A percentile compares a stretch with the other conserved stretches of the same genome.
Conservation (phyloP, 2,113 vertebrate genomes). For the Microtus ochrogaster region DNA sequence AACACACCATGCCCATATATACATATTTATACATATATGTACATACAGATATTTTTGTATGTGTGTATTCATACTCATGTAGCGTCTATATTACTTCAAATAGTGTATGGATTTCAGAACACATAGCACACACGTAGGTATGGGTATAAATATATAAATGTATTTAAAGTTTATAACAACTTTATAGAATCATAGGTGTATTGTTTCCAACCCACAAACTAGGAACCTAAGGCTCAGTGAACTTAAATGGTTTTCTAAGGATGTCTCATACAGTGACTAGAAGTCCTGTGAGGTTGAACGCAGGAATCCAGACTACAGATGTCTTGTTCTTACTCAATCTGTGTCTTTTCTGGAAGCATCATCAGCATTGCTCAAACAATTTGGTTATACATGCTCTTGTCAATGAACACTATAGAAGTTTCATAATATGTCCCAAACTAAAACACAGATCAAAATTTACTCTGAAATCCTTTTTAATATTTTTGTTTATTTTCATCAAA, state of each 20-base stretch:
- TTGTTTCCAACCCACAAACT: neutral
- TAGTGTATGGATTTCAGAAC: neutral
- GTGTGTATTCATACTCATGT: neutral
- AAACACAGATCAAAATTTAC: neutral
- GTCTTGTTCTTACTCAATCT: neutral
- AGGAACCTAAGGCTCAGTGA: neutral
- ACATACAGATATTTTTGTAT: neutral
- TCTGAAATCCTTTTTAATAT: neutral
- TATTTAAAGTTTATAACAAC: neutral
- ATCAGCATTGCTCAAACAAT: neutral
- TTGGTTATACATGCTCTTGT: neutral
- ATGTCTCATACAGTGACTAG: neutral
- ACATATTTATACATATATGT: neutral
- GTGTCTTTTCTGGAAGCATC: neutral
- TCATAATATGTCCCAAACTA: neutral
- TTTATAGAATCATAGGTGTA: neutral
- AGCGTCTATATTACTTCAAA: neutral
- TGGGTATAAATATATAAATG: neutral
- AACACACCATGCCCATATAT: neutral
- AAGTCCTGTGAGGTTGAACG: neutral
- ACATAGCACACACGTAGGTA: neutral
- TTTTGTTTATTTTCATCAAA: neutral
- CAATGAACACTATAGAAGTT: neutral
- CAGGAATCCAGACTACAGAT: neutral
- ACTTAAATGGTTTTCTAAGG: neutral